Conservation (phyloP, 2,113 vertebrate genomes). For the Microtus richardsoni region DNA sequence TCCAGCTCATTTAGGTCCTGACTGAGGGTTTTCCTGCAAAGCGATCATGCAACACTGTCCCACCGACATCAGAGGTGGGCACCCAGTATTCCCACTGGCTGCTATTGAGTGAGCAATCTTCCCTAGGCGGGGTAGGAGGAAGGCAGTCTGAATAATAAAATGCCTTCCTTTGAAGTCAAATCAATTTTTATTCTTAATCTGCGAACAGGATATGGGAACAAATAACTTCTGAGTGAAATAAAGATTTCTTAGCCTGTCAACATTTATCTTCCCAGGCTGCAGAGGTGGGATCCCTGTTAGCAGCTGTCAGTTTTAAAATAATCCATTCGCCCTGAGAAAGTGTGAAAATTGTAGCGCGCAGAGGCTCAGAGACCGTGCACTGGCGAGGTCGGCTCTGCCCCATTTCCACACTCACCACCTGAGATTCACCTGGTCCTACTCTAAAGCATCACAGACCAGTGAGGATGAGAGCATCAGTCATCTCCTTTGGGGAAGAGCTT, state of each 20-base stretch:
- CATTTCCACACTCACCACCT: slow-evolving; percentile 30
- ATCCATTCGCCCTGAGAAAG: slow-evolving; percentile 77
- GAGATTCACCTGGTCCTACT: background rate
- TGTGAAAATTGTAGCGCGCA: slow-evolving; percentile 75
- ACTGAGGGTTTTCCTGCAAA: background rate
- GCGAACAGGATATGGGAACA: slow-evolving; percentile 71
- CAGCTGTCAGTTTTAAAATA: slow-evolving; percentile 57
- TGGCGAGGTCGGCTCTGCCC: slow-evolving; percentile 45
- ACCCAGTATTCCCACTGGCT: background rate
- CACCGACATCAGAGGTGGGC: background rate
- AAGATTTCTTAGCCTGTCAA: slow-evolving; percentile 83
- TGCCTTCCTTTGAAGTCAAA: slow-evolving; percentile 74
- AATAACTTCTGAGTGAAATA: slow-evolving; percentile 79
- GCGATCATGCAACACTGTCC: background rate
- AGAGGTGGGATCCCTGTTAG: slow-evolving; percentile 74
- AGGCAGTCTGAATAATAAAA: slow-evolving; percentile 66
- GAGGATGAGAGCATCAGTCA: background rate
- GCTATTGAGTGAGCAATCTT: background rate
- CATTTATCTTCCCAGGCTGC: slow-evolving; percentile 80
- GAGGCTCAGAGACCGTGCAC: slow-evolving; percentile 29
- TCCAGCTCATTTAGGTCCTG: background rate
- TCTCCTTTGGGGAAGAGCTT: background rate
- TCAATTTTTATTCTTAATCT: slow-evolving; percentile 82
- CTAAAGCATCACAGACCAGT: background rate
- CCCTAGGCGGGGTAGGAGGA: background rate